phyloP scores from a whole-genome alignment of 2,888 invertebrate species.

The Ramazzottius varieornatus region DNA sequence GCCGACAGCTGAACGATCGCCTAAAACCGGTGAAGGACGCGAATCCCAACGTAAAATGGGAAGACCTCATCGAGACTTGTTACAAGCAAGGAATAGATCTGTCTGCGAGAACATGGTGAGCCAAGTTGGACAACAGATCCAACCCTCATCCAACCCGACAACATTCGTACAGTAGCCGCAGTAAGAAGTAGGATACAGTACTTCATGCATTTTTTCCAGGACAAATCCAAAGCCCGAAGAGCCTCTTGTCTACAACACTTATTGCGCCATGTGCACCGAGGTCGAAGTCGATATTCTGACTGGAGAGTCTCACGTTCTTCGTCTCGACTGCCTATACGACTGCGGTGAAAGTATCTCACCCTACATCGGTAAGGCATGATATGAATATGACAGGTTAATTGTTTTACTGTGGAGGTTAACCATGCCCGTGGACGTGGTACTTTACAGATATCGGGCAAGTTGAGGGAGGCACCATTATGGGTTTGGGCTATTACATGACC shows the following conservation, averaged over 20 bases:
- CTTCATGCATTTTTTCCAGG: conserved; percentile 2
- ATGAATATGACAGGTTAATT: neutral
- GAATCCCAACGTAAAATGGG: conserved; percentile 18
- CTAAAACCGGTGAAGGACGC: conserved; percentile 19
- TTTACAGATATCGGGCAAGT: conserved; percentile 17
- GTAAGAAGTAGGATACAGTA: too few relatives aligned
- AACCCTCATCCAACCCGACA: too few relatives aligned
- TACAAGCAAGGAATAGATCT: conserved; percentile 17
- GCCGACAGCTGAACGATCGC: conserved; percentile 16
- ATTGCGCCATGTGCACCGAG: conserved; percentile 20
- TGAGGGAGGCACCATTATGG: conserved; percentile 20
- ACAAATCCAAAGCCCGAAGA: conserved; percentile 10
- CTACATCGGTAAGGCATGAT: neutral
- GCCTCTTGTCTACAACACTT: conserved; percentile 16
- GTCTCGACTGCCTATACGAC: neutral
- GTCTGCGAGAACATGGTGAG: conserved; percentile 11
- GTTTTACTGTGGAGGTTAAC: neutral
- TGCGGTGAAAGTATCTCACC: neutral
- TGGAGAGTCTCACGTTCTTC: conserved; percentile 14
- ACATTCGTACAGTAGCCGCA: too few relatives aligned
- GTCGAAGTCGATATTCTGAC: conserved; percentile 25
- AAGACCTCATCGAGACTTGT: conserved; percentile 17
- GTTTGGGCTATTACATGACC: conserved; percentile 15
- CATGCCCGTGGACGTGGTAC: neutral
- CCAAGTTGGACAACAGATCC: too few relatives aligned